Conservation (phyloP, 2,113 vertebrate species). For the Platycercus adscitus region DNA sequence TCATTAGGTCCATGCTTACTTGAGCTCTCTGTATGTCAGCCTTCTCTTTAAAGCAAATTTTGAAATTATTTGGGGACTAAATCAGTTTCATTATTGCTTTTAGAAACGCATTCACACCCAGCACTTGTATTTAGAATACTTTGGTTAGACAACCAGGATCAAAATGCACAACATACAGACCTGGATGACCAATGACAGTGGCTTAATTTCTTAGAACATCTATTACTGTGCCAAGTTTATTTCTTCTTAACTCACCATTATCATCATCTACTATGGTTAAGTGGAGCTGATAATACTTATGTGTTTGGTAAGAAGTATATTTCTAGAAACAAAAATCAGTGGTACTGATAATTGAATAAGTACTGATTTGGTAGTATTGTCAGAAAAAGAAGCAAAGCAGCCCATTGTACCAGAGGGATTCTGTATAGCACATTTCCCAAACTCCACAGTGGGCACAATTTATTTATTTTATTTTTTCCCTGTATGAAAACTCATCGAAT, state of each 20-base stretch:
- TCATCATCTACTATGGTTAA: neutral
- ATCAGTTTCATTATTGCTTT: neutral
- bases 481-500: neutral
- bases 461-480: neutral
- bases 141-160: neutral
- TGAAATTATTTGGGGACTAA: neutral
- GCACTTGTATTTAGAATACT: neutral
- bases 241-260: neutral
- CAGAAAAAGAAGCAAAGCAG: neutral
- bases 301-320: neutral
- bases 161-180: neutral
- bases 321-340: neutral
- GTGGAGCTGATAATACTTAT: neutral
- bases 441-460: neutral
- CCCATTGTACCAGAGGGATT: neutral
- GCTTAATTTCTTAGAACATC: neutral
- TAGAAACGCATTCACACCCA: neutral
- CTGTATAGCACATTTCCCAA: neutral
- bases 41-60: neutral
- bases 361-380: neutral
- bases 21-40: neutral
- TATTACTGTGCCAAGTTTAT: neutral
- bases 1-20: neutral
- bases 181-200: neutral
- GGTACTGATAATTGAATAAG: neutral